Percentiles rank a stretch among this genome's conserved stretches.
Evolutionary conservation across 2,888 invertebrate genomes (phyloP).

Genomic region (Luffia ferchaultella): DNA sequence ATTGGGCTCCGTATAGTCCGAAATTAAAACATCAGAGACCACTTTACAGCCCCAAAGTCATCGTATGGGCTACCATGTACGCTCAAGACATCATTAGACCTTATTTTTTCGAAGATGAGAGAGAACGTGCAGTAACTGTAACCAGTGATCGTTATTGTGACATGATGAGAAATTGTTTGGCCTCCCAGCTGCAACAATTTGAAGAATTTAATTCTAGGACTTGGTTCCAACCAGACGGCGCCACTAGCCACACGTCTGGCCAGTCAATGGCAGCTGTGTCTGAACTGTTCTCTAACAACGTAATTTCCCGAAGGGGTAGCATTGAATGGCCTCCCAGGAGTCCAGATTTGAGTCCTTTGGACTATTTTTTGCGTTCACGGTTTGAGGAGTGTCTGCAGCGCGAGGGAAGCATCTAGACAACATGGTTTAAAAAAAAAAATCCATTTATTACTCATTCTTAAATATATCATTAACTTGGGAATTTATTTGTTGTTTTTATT

Average conservation of each 20-base stretch:
- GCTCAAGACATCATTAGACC: conserved; percentile 7
- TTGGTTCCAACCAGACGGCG: conserved; percentile 15
- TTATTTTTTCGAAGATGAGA: conserved; percentile 10
- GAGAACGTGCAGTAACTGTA: conserved; percentile 14
- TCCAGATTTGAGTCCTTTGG: conserved; percentile 10
- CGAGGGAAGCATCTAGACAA: conserved; percentile 14
- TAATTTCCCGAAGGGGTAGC: conserved; percentile 15
- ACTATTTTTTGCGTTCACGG: conserved; percentile 14
- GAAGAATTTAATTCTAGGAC: conserved; percentile 16
- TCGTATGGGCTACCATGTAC: conserved; percentile 6
- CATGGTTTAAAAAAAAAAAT: conserved; percentile 14
- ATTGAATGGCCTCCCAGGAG: conserved; percentile 16
- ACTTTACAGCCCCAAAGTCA: conserved; percentile 7
- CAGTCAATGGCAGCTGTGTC: conserved; percentile 11
- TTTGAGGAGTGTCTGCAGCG: conserved; percentile 16
- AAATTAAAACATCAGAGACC: too few species aligned
- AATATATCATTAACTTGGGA: too few species aligned
- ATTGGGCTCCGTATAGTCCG: too few species aligned
- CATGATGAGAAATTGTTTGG: conserved; percentile 17
- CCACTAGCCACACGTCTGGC: conserved; percentile 16
- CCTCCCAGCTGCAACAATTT: conserved; percentile 11
- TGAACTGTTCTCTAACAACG: conserved; percentile 14
- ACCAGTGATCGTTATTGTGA: conserved; percentile 18
- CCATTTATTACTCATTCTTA: too few species aligned
- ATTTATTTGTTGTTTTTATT: too few species aligned